These are phyloP conservation scores for Chionomys nivalis DNA, from an alignment of 2,113 vertebrate genomes.

Conservation along the genomic window DNA sequence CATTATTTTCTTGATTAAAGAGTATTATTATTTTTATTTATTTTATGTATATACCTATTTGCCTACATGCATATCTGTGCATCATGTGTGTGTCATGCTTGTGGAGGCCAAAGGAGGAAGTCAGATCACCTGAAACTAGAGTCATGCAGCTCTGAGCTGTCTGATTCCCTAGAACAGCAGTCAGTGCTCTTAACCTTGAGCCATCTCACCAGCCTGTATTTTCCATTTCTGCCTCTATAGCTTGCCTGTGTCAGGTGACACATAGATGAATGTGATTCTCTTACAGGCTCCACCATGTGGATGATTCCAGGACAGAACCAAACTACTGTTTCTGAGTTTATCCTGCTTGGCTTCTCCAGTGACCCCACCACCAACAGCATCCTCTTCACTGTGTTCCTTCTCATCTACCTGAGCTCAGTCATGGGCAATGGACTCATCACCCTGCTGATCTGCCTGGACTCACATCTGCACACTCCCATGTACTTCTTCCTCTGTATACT, in stretches of 20 bases:
- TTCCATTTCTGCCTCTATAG: no score
- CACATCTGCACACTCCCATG: conserved; percentile 65
- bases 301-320: conserved; percentile 51
- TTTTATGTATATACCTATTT: neutral
- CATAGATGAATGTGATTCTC: neutral
- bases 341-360: conserved; percentile 72
- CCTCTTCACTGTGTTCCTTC: conserved; percentile 55
- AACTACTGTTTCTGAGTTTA: conserved; percentile 73
- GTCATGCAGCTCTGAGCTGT: neutral
- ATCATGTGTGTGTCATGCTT: neutral
- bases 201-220: neutral
- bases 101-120: neutral
- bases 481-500: conserved; percentile 71
- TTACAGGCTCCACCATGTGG: neutral
- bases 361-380: conserved; percentile 6
- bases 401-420: conserved; percentile 65
- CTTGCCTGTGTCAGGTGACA: neutral
- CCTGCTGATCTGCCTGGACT: conserved; percentile 56
- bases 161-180: neutral
- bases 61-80: neutral
- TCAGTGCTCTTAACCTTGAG: neutral
- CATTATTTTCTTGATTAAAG: neutral
- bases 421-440: conserved; percentile 66
- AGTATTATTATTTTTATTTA: neutral
- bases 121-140: neutral